Evolutionary conservation across 2,888 invertebrate species (phyloP).

Genomic region (Halictus ligatus): DNA sequence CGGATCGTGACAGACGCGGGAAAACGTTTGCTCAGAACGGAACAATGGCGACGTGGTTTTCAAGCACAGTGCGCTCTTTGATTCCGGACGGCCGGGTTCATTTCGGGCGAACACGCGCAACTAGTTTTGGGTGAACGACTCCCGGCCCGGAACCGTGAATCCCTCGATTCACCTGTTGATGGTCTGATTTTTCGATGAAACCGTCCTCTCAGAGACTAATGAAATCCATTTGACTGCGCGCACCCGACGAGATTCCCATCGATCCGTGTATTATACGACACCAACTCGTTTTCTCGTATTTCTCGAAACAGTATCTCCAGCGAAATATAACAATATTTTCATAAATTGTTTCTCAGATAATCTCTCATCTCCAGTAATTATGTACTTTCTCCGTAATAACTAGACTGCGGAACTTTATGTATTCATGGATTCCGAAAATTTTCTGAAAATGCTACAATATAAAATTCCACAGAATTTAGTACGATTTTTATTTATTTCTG

Average conservation of each 20-base stretch:
- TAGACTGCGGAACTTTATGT: too few relatives aligned
- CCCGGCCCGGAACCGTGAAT: constrained; percentile 18
- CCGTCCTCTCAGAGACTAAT: background rate
- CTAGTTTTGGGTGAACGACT: constrained; percentile 36
- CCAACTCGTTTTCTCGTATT: background rate
- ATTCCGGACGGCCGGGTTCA: constrained; percentile 6
- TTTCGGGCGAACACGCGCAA: constrained; percentile 10
- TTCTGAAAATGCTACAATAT: too few relatives aligned
- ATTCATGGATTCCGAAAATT: too few relatives aligned
- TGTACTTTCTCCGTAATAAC: too few relatives aligned
- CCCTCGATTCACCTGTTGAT: constrained; percentile 24
- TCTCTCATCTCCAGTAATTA: too few relatives aligned
- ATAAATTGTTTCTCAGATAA: too few relatives aligned
- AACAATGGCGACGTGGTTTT: background rate
- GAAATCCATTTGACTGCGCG: background rate
- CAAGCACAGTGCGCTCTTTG: background rate
- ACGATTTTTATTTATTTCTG: too few relatives aligned
- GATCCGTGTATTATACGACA: background rate
- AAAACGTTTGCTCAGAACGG: background rate
- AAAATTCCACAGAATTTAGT: too few relatives aligned
- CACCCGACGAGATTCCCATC: background rate
- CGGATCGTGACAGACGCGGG: background rate
- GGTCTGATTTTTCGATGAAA: background rate
- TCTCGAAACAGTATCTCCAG: background rate
- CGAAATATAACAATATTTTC: too few relatives aligned